Evolutionary conservation across 2,113 vertebrate genomes (phyloP), one percentile per base, ranked within the genome.

Genomic region (Psephotus haematonotus): DNA sequence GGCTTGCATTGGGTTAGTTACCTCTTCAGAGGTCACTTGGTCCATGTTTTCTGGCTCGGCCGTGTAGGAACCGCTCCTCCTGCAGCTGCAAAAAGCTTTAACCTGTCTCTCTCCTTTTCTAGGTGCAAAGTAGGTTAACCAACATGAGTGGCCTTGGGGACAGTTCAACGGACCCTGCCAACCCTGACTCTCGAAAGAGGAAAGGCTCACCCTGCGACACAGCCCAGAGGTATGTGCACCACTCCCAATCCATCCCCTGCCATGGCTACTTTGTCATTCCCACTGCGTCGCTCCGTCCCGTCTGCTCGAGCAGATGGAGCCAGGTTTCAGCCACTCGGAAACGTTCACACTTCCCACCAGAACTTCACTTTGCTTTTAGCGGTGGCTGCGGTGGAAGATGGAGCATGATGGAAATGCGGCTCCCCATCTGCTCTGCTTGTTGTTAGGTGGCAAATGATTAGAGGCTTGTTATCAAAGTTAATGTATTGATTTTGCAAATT

Each of bases 141-240:
- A 99, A 98, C 97, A 99, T 99, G 99, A 99, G 99, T 97, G 98
- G 99, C 97, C 98, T 99, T 31, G 99, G 99, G 98, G 99, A 99
- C 97, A 98, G 98, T 95, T 98, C 98, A 81, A 98, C 98, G 20
- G 99, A 99, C 97, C 98, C 99, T 81, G 97, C 98, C 91, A 98
- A 98, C 96, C 97, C 98, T 35, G 99, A 99, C 96, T 98, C 98
- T 69, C 98, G 99, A 84, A 99, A 99, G 98, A 99, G 99, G 97
- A 99, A 99, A 97, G 98, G 98, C 93, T 99, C 99, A 0, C 99
- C 99, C 92, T 99, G 99, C 81, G 99, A 99, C 95, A 99, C 98
- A 64, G 98, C 98, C 78, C 99, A 99, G 95, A 99, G 99, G 99
- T 99, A 97, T 82, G 93, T 84, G 59, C 4, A 2, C 37, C 5